Percentiles rank a stretch among this genome's conserved stretches.
Conservation (phyloP, 2,797 vertebrate genomes). For the Peromyscus attwateri region DNA sequence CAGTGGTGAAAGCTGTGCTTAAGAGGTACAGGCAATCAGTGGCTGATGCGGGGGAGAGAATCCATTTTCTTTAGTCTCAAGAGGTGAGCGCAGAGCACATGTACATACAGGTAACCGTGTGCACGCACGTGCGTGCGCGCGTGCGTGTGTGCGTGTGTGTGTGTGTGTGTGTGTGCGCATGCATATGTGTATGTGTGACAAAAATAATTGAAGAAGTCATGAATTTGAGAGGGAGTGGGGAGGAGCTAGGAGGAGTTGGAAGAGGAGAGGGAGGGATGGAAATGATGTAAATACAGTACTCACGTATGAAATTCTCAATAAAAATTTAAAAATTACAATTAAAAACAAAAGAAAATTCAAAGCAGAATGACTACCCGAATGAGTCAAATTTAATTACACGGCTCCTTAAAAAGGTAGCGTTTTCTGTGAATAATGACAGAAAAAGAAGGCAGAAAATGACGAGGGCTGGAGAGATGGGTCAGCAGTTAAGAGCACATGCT, state of each 20-base stretch:
- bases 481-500: background rate
- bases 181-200: background rate
- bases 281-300: background rate
- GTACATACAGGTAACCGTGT: too few species aligned
- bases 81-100: background rate
- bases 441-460: background rate
- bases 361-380: background rate
- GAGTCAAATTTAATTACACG: background rate
- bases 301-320: background rate
- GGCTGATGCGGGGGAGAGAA: background rate
- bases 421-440: background rate
- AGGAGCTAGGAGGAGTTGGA: background rate
- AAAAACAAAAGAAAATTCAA: background rate
- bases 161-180: background rate
- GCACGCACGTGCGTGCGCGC: background rate
- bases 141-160: background rate
- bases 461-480: background rate
- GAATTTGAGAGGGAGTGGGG: background rate
- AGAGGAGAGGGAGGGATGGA: background rate
- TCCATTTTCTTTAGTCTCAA: background rate
- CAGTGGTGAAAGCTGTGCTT: background rate
- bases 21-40: background rate
- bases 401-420: background rate
- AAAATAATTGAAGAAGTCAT: background rate
- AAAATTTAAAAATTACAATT: background rate